Percentiles rank a stretch among this genome's conserved stretches.
Conservation (phyloP, 2,888 invertebrate genomes). For the Anaspis maculata region DNA sequence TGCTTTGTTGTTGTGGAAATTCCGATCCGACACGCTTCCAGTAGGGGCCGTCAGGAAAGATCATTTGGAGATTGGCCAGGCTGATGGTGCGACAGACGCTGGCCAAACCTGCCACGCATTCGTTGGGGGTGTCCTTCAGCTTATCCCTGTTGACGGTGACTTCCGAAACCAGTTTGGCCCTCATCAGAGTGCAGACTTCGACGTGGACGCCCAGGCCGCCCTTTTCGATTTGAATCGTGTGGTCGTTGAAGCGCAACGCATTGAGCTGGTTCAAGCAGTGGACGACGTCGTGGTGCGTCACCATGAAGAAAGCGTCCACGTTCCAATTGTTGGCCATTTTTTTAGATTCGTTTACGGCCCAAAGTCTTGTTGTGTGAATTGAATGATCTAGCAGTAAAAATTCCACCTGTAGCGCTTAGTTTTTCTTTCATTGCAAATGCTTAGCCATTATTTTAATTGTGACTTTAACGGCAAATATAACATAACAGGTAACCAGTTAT, state of each 20-base stretch:
- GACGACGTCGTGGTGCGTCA: slow-evolving; percentile 57
- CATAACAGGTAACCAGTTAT: no score
- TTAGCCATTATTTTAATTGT: no score
- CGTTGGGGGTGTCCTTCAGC: slow-evolving; percentile 62
- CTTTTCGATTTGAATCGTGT: slow-evolving; percentile 48
- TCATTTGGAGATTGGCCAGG: slow-evolving; percentile 73
- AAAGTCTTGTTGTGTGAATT: slow-evolving; percentile 68
- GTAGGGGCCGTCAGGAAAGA: slow-evolving; percentile 62
- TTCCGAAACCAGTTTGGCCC: slow-evolving; percentile 73
- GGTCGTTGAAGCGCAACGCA: slow-evolving; percentile 53
- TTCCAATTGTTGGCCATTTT: slow-evolving; percentile 67
- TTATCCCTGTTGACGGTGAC: slow-evolving; percentile 66
- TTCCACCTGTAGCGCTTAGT: no score
- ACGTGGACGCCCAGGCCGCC: slow-evolving; percentile 60
- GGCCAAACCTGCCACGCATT: slow-evolving; percentile 64
- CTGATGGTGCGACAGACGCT: slow-evolving; percentile 68
- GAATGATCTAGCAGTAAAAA: slow-evolving; percentile 55
- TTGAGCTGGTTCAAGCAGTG: slow-evolving; percentile 52
- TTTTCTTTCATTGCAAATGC: no score
- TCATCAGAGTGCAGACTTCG: slow-evolving; percentile 71
- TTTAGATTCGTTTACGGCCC: slow-evolving; percentile 67
- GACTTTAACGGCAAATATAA: no score
- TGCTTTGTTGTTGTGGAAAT: slow-evolving; percentile 44
- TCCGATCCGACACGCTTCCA: slow-evolving; percentile 49
- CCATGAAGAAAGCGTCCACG: slow-evolving; percentile 63